phyloP scores from a whole-genome alignment of 1,140 invertebrate species.

The Vanessa atalanta region DNA sequence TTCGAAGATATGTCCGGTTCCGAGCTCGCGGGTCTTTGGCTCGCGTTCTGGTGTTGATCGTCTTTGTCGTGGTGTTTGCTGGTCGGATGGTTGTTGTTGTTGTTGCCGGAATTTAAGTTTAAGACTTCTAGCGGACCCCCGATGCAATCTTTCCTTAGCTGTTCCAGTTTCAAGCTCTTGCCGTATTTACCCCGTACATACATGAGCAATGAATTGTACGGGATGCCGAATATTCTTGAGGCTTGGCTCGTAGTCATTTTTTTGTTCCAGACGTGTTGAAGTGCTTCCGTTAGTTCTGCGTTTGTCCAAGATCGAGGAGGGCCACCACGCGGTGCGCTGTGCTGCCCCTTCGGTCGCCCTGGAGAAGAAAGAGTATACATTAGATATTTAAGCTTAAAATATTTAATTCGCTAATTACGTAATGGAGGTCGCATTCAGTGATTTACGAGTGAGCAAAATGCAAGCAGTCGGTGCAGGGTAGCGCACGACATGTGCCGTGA shows the following conservation, averaged over 20 bases:
- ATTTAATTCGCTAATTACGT: constrained; percentile 63
- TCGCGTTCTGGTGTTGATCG: constrained; percentile 70
- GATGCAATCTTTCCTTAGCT: constrained; percentile 92
- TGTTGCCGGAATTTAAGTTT: constrained; percentile 85
- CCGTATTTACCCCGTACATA: constrained; percentile 96
- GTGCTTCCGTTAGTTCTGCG: constrained; percentile 91
- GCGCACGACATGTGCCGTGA: constrained; percentile 71
- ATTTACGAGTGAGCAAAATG: constrained; percentile 58
- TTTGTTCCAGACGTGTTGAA: constrained; percentile 95
- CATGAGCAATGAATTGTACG: constrained; percentile 94
- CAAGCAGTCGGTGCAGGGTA: constrained; percentile 40
- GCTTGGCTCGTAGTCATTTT: constrained; percentile 97
- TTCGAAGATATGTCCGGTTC: constrained; percentile 83
- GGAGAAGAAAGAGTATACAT: constrained; percentile 44
- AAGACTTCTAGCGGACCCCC: constrained; percentile 87
- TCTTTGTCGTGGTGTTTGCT: constrained; percentile 78
- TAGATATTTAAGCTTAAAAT: constrained; percentile 36
- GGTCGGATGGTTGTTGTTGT: constrained; percentile 85
- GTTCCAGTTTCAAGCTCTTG: constrained; percentile 92
- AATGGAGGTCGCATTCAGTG: constrained; percentile 49
- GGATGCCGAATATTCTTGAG: constrained; percentile 93
- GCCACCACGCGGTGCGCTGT: constrained; percentile 92
- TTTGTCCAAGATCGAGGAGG: constrained; percentile 95
- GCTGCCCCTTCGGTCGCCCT: constrained; percentile 91
- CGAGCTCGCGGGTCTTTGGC: constrained; percentile 83